Evolutionary conservation across 2,888 invertebrate species (phyloP), one percentile per base, ranked within the genome.

Genomic region (Vesta saturnalis): DNA sequence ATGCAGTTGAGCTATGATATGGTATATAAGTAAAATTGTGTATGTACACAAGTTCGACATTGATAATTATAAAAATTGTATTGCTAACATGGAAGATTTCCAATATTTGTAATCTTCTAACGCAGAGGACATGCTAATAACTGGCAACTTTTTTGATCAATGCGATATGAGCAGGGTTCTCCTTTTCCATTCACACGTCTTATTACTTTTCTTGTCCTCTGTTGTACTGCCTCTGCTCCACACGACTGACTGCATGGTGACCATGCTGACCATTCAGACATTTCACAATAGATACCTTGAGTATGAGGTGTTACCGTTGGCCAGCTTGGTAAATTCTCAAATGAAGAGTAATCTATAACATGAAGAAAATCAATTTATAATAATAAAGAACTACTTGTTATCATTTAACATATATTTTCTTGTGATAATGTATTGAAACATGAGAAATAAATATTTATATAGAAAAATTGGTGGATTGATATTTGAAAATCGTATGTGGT

Each of bases 201-300:
- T 2, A 85, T 56, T 39, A 86, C 80, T 1, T 84, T 83, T 39
- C 89, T 83, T 0, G 87, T 87, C 56, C 88, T 82, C 72, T 87
- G 87, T 39, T 86, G 85, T 19, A 86, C 83, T 0, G 88, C 85
- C 67, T 84, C 83, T 10, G 84, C 80, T 0, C 92, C 92, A 77
- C 92, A 92, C 1, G 87, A 87, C 4, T 86, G 87, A 0, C 89
- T 88, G 78, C 92, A 92, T 0, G 89, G 87, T 1, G 90, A 88
- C 91, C 91, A 92, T 6, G 86, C 85, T n/a, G 90, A 88, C 92
- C 92, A 92, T 59, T 86, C 85, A 0, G 89, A 88, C 77, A 91
- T 88, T 35, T 85, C 84, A 77, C 92, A 92, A 69, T 88, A 87
- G 5, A 75, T 23, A 6, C 60, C 72, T 60, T 62, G 62, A 15